phyloP scores from a whole-genome alignment of 1,140 invertebrate genomes.

The Zaprionus ornatus region DNA sequence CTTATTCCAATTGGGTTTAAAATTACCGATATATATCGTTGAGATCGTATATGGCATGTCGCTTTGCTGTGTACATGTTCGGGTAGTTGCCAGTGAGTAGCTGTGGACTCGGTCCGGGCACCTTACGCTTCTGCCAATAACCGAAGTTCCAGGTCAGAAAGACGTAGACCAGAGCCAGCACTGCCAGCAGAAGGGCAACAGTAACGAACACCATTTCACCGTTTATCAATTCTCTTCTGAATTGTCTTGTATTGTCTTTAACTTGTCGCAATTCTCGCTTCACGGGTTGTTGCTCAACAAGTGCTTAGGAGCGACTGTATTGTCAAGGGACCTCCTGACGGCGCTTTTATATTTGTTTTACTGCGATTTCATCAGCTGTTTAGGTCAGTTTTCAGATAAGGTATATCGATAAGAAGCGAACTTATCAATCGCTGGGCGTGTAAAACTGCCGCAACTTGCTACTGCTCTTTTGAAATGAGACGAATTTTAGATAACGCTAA shows the following conservation, averaged over 20 bases:
- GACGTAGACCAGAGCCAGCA: constrained; percentile 56
- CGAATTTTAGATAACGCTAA: neutral
- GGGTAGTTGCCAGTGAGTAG: constrained; percentile 69
- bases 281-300: neutral
- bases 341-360: constrained; percentile 1
- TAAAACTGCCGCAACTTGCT: neutral
- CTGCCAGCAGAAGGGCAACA: constrained; percentile 30
- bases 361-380: neutral
- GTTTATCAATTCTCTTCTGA: neutral
- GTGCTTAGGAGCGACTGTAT: neutral
- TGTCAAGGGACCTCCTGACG: neutral
- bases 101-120: constrained; percentile 67
- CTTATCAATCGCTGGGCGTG: neutral
- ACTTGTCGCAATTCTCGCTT: neutral
- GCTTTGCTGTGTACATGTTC: constrained; percentile 49
- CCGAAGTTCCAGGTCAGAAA: constrained; percentile 74
- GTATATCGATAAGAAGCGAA: neutral
- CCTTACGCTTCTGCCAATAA: constrained; percentile 75
- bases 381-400: constrained; percentile 25
- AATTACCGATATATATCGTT: constrained; percentile 61
- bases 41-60: constrained; percentile 53
- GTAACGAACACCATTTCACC: constrained; percentile 44
- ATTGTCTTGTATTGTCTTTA: neutral
- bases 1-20: neutral
- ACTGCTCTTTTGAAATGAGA: constrained; percentile 6